Evolutionary conservation across 2,888 invertebrate genomes (phyloP), one percentile per base, ranked within the genome.

Genomic region (Yponomeuta evonymella): DNA sequence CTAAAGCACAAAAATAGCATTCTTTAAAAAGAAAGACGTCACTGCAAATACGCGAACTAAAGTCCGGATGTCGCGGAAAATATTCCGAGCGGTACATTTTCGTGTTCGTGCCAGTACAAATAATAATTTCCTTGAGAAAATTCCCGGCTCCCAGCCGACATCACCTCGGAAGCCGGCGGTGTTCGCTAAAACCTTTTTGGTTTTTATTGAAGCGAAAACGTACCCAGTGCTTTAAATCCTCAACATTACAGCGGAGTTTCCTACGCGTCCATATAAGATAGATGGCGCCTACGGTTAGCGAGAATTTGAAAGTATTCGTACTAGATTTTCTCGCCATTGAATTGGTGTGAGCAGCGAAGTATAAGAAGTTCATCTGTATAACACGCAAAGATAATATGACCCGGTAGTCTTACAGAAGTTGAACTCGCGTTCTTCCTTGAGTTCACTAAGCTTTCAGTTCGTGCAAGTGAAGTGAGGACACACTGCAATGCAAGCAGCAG

Each of bases 251-350:
- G 71, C 68, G 70, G 73, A 75, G 74, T 67, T 67, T 67, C 23
- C 48, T 65, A 73, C 73, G 68, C 73, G 75, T 77, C 75, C 76
- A 76, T 79, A 77, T 74, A 75, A 74, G 70, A 70, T 11, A 33
- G 65, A 65, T 65, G 65, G 65, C 30, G 29, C 51, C 51, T 58
- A 2, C 65, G 65, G 65, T 33, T 33, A 65, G 33, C 65, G 29
- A 5, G 11, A 65, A 65, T 65, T 65, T 11, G 65, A 33, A 65
- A 29, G 29, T 65, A 15, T 58, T 6, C 12, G 51, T 15, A 58
- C 15, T 58, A 58, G 15, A 58, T 1, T 15, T 58, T 58, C 12
- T 15, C 15, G 15, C 51, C 15, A 58, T 5, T 15, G 51, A 12
- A 58, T 15, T 15, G 43, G 51, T 51, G 51, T 15, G 51, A 58